These are phyloP conservation scores for Amiota communis DNA, from an alignment of 2,888 invertebrate genomes.

Conservation along the genomic window DNA sequence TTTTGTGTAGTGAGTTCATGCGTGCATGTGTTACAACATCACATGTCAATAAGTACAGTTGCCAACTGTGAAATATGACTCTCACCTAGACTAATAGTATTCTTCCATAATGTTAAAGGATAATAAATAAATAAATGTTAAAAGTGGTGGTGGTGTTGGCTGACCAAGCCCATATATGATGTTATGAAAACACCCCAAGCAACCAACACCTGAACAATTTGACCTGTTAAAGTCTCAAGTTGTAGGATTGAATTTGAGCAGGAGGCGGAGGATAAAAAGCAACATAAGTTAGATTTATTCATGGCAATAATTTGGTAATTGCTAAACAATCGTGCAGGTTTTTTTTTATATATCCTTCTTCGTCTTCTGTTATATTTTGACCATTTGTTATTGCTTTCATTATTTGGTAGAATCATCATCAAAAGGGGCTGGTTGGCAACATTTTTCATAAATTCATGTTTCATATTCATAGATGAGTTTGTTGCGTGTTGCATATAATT, in stretches of 20 bases:
- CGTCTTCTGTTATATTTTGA: slow-evolving; percentile 21
- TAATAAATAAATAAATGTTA: not conserved
- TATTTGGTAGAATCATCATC: too few species aligned
- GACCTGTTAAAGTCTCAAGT: slow-evolving; percentile 48
- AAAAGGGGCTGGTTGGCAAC: too few species aligned
- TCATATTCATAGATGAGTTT: slow-evolving; percentile 40
- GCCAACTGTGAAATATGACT: slow-evolving; percentile 54
- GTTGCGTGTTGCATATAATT: slow-evolving; percentile 62
- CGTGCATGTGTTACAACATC: not conserved
- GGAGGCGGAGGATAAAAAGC: not conserved
- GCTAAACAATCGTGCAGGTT: slow-evolving; percentile 57
- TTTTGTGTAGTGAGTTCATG: slow-evolving; percentile 36
- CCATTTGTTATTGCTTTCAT: slow-evolving; percentile 48
- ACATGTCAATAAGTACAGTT: slow-evolving; percentile 51
- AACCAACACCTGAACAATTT: slow-evolving; percentile 58
- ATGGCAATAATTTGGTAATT: slow-evolving; percentile 67
- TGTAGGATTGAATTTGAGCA: too few species aligned
- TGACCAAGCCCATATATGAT: slow-evolving; percentile 1
- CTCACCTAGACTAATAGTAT: not conserved
- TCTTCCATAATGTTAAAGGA: too few species aligned
- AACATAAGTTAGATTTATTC: slow-evolving; percentile 42
- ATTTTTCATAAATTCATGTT: not conserved
- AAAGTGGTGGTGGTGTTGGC: not conserved
- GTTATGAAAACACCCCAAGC: not conserved
- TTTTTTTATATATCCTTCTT: not conserved